Base-by-base conservation (phyloP, 2,113 vertebrate species). In the Callospermophilus lateralis region DNA sequence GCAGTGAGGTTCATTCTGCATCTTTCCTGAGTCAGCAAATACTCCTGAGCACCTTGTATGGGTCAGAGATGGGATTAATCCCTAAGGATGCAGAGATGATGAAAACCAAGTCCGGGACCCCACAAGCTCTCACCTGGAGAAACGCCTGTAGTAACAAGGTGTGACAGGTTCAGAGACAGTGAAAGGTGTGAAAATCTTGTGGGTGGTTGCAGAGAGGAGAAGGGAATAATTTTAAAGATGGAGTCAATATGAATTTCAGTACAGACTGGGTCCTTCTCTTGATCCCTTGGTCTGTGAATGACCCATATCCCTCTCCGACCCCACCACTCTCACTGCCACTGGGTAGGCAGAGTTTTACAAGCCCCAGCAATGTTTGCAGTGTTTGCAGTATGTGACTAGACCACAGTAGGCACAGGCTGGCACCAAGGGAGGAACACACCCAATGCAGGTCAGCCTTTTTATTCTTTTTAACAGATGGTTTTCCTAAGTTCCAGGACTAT, bases 21-120 rank as follows among this genome's bases (percentile, higher is more conserved):
- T 65, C 95, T 68, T 55, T 84, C 77, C 61, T 88, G 90, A 97
- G 87, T 98, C 96, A 96, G 96, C 97, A 97, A 61, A 94, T 96
- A 73, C 30, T 87, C 42, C 10, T 1, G 4, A 86, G 65, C 37
- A 45, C 88, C 45, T 45, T 70, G 63, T 26, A 8, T 53, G 73
- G 87, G 84, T 53, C 70, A 63, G 88, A 76, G 84, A 63, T 61
- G 19, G 61, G 28, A 51, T 30, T 79, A 85, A 39, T 55, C 28
- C 87, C 80, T 55, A 85, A 68, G 73, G 74, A n/a, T 5, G 48
- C 39, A 84, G 90, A n/a, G 48, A 28, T 19, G n/a, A 77, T 51
- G 80, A 42, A 88, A 89, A 89, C 63, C 42, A 51, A 84, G 93
- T 48, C 32, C 20, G 6, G 32, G 28, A n/a, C 13, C 39, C 28